Evolutionary conservation across 1,140 invertebrate species (phyloP).

Genomic region (Leptestheria dahalacensis): DNA sequence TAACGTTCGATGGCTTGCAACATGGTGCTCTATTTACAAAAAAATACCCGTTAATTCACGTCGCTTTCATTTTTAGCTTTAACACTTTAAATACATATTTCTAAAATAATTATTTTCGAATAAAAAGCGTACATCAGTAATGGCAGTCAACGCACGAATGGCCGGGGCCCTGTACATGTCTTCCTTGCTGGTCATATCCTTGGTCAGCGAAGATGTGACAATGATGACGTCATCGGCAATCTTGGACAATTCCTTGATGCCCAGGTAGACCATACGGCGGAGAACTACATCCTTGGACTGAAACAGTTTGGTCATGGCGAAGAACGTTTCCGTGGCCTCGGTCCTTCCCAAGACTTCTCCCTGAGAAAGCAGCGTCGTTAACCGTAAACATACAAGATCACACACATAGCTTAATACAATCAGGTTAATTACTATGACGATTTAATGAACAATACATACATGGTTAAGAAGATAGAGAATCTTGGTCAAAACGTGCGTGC

Average conservation of each 20-base stretch:
- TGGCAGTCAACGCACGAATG: constrained; percentile 89
- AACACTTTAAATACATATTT: too few relatives aligned
- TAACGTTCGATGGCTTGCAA: constrained; percentile 94
- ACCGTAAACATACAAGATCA: neutral
- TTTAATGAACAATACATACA: constrained; percentile 22
- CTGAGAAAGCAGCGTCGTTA: constrained; percentile 29
- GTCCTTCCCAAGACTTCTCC: constrained; percentile 78
- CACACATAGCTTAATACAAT: neutral
- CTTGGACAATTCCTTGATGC: constrained; percentile 89
- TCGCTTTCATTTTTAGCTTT: too few relatives aligned
- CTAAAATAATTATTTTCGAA: too few relatives aligned
- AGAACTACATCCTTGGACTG: constrained; percentile 92
- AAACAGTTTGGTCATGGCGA: constrained; percentile 98
- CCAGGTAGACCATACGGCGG: constrained; percentile 86
- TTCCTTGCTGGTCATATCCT: constrained; percentile 98
- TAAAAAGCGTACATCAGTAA: constrained; percentile 66
- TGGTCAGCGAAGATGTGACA: constrained; percentile 91
- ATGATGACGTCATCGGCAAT: constrained; percentile 98
- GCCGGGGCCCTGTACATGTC: constrained; percentile 90
- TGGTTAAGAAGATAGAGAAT: constrained; percentile 89
- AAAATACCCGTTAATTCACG: constrained; percentile 13
- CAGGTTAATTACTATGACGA: neutral
- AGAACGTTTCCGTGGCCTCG: constrained; percentile 97
- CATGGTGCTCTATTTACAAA: constrained; percentile 57
- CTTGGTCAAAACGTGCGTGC: constrained; percentile 88